These are phyloP conservation scores for Sarcophaga peregrina DNA, from an alignment of 1,140 invertebrate species.

Conservation along the genomic window DNA sequence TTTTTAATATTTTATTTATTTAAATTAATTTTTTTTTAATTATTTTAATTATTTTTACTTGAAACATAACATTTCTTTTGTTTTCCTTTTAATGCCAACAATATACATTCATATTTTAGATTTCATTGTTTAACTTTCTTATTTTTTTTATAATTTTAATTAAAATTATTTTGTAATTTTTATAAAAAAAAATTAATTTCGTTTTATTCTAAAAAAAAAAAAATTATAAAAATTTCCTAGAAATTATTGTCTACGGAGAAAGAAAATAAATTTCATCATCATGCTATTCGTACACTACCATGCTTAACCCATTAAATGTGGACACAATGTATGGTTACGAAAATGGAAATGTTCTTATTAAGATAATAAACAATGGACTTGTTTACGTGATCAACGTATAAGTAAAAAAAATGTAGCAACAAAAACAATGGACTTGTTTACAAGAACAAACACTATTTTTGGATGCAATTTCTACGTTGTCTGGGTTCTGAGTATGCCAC, in stretches of 20 bases:
- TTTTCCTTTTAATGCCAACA: slow-evolving; percentile 47
- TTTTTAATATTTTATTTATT: not conserved
- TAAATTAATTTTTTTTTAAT: not conserved
- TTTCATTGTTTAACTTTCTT: slow-evolving; percentile 26
- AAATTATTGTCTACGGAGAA: slow-evolving; percentile 37
- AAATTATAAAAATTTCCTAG: not conserved
- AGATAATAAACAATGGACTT: too few species aligned
- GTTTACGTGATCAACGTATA: too few species aligned
- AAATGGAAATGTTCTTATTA: too few species aligned
- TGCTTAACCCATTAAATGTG: not conserved
- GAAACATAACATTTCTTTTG: slow-evolving; percentile 43
- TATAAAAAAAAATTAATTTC: slow-evolving; percentile 1
- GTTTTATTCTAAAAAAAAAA: slow-evolving; percentile 14
- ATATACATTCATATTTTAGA: slow-evolving; percentile 26
- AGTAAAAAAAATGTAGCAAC: too few species aligned
- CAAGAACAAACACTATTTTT: too few species aligned
- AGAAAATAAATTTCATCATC: slow-evolving; percentile 1
- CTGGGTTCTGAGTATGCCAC: too few species aligned
- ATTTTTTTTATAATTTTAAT: slow-evolving; percentile 22
- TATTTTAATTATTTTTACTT: slow-evolving; percentile 15
- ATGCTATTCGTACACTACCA: not conserved
- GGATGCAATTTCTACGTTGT: too few species aligned
- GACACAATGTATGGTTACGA: not conserved
- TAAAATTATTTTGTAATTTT: slow-evolving; percentile 14
- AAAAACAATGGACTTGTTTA: too few species aligned